phyloP scores from a whole-genome alignment of 2,113 vertebrate species.

The Carassius gibelio region DNA sequence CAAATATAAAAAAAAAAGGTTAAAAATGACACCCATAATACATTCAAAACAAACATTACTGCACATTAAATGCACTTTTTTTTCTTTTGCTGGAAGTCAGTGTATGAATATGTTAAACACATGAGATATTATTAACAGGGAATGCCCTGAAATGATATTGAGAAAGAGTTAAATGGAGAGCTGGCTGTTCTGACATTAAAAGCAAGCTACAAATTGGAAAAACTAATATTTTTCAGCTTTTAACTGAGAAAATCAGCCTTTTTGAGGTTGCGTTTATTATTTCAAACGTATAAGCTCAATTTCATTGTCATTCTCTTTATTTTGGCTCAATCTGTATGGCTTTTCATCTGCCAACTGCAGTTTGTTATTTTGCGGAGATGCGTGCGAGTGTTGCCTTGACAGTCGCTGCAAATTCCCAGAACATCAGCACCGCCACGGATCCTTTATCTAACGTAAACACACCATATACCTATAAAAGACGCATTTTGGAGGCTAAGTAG shows the following conservation, averaged over 20 bases:
- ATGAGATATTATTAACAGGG: neutral
- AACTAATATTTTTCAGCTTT: neutral
- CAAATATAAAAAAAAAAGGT: neutral
- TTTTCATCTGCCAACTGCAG: slow-evolving; percentile 28
- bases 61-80: neutral
- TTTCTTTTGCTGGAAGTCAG: neutral
- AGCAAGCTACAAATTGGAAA: neutral
- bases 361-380: slow-evolving; percentile 19
- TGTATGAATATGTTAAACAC: neutral
- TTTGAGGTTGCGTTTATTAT: neutral
- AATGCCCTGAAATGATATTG: neutral
- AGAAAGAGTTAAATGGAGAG: neutral
- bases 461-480: neutral
- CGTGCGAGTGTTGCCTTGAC: slow-evolving; percentile 16
- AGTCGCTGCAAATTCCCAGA: slow-evolving; percentile 6
- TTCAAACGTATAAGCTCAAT: neutral
- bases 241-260: neutral
- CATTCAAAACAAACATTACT: neutral
- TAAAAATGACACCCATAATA: neutral
- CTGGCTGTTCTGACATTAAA: neutral
- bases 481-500: neutral
- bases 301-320: slow-evolving; percentile 11
- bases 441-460: slow-evolving; percentile 36
- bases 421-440: slow-evolving; percentile 26
- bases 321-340: slow-evolving; percentile 5